A percentile compares a stretch with the other conserved stretches of the same genome.
These are phyloP conservation scores for Ganaspis sp. DNA, from an alignment of 1,140 invertebrate genomes.

Conservation along the genomic window DNA sequence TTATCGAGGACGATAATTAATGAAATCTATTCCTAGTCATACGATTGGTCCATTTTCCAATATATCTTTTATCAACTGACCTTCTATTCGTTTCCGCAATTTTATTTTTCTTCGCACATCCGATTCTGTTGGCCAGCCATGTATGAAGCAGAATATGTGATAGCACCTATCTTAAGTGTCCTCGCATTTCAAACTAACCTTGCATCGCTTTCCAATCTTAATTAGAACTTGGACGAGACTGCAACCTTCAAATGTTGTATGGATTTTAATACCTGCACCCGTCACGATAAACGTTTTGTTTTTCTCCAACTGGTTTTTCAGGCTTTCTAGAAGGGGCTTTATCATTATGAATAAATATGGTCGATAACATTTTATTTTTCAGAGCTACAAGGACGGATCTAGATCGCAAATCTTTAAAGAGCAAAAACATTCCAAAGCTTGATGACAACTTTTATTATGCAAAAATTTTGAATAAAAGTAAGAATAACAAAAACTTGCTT, in stretches of 20 bases:
- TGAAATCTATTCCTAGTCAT: neutral
- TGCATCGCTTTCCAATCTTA: slow-evolving; percentile 57
- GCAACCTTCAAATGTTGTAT: slow-evolving; percentile 19
- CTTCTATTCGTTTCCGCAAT: slow-evolving; percentile 38
- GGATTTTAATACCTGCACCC: neutral
- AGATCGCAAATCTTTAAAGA: too few relatives aligned
- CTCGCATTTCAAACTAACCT: slow-evolving; percentile 40
- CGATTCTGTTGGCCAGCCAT: slow-evolving; percentile 3
- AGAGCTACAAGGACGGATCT: neutral
- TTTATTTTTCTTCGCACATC: slow-evolving; percentile 7
- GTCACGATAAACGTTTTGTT: neutral
- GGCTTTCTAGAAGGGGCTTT: neutral
- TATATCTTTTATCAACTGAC: slow-evolving; percentile 30
- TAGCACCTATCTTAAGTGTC: slow-evolving; percentile 11
- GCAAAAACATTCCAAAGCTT: too few relatives aligned
- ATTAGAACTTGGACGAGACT: slow-evolving; percentile 41
- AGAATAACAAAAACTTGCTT: too few relatives aligned
- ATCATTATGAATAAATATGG: slow-evolving; percentile 1
- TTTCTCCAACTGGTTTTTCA: slow-evolving; percentile 3
- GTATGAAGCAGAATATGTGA: neutral
- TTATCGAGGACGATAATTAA: neutral
- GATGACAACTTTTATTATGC: too few relatives aligned
- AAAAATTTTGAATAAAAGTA: too few relatives aligned
- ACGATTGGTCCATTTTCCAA: neutral
- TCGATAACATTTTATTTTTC: neutral